Evolutionary conservation across 2,113 vertebrate species (phyloP).

Genomic region (Nannospalax galili): DNA sequence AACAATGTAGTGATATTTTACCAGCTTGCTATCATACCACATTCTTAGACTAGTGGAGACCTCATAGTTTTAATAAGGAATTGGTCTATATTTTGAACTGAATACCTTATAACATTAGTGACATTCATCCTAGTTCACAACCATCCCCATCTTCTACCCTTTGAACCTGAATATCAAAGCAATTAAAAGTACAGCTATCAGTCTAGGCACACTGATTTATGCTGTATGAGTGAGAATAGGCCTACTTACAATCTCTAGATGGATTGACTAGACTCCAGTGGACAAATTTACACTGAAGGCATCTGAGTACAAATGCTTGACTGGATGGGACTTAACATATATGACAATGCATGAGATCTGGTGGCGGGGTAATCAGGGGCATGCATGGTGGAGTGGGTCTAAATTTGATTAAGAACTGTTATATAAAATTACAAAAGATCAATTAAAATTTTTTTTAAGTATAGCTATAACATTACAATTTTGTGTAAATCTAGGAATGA

Average conservation of each 20-base stretch:
- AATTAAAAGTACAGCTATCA: background rate
- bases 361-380: no score
- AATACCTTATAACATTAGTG: accelerated
- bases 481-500: background rate
- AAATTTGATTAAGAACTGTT: no score
- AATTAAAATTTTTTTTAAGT: background rate
- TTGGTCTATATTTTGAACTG: background rate
- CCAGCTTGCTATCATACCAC: background rate
- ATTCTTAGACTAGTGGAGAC: background rate
- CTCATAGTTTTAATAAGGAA: background rate
- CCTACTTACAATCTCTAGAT: no score
- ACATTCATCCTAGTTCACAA: background rate
- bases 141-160: background rate
- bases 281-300: no score
- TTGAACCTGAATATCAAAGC: background rate
- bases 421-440: no score
- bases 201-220: no score
- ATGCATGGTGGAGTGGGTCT: no score
- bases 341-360: no score
- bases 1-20: background rate
- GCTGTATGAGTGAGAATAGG: no score
- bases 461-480: background rate
- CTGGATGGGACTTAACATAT: no score
- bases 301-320: no score
- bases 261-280: no score